Conservation (phyloP, 92 coral and sea anemone species). For the Plumapathes pennacea region DNA sequence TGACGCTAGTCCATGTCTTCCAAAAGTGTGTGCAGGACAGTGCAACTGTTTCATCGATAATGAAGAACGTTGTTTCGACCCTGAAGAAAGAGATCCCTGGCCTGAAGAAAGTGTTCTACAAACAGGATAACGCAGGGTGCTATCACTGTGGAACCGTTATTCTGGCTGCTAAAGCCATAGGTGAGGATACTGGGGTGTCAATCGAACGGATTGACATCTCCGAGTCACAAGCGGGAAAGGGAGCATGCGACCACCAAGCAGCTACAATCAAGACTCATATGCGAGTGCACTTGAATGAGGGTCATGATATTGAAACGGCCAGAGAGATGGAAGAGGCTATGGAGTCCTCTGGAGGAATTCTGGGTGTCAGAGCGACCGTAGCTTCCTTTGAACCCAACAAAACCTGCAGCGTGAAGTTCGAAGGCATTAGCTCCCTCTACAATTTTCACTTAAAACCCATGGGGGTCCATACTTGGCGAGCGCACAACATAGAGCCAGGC, state of each 20-base stretch:
- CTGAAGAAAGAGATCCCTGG: slow-evolving; percentile 13
- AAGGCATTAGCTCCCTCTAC: slow-evolving; percentile 43
- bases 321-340: slow-evolving; percentile 49
- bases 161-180: slow-evolving; percentile 1
- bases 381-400: slow-evolving; percentile 18
- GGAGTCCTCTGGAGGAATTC: slow-evolving; percentile 56
- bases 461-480: slow-evolving; percentile 45
- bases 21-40: slow-evolving; percentile 23
- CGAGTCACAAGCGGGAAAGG: slow-evolving; percentile 80
- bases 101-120: slow-evolving; percentile 21
- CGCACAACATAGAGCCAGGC: slow-evolving; percentile 57
- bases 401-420: slow-evolving; percentile 34
- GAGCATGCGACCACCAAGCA: slow-evolving; percentile 63
- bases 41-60: slow-evolving; percentile 15
- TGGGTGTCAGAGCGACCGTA: slow-evolving; percentile 42
- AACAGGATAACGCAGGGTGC: slow-evolving; percentile 48
- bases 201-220: slow-evolving; percentile 39
- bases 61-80: slow-evolving; percentile 4
- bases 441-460: slow-evolving; percentile 40
- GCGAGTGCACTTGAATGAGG: slow-evolving; percentile 50
- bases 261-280: slow-evolving; percentile 59
- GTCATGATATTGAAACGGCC: slow-evolving; percentile 61
- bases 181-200: slow-evolving; percentile 7
- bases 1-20: slow-evolving; percentile 23
- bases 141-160: slow-evolving; percentile 22